These are phyloP conservation scores for Dasypogon diadema DNA, from an alignment of 2,888 invertebrate species.

Conservation along the genomic window DNA sequence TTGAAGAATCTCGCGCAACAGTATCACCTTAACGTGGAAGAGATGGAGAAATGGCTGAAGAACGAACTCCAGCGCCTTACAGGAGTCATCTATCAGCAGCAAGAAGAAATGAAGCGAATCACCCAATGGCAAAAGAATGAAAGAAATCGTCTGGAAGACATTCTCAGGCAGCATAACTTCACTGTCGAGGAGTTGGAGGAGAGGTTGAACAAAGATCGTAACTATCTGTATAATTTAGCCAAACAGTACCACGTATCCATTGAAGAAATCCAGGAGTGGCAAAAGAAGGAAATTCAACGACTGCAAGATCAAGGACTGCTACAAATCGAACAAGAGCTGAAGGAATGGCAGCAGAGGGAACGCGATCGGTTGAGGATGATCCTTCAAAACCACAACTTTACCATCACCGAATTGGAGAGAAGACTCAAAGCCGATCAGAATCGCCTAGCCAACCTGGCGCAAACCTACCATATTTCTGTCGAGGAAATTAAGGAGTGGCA, in stretches of 20 bases:
- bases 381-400: constrained; percentile 63
- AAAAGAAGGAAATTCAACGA: constrained; percentile 63
- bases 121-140: constrained; percentile 65
- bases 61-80: constrained; percentile 63
- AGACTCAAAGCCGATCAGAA: constrained; percentile 64
- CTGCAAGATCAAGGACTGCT: constrained; percentile 61
- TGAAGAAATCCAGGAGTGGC: constrained; percentile 66
- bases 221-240: constrained; percentile 63
- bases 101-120: constrained; percentile 63
- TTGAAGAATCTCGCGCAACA: constrained; percentile 62
- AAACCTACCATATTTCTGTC: constrained; percentile 64
- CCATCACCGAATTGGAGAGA: constrained; percentile 65
- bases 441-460: constrained; percentile 62
- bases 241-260: constrained; percentile 64
- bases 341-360: constrained; percentile 65
- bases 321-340: constrained; percentile 60
- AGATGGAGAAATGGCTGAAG: constrained; percentile 65
- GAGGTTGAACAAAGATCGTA: constrained; percentile 63
- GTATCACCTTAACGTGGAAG: constrained; percentile 64
- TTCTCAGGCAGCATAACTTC: constrained; percentile 63
- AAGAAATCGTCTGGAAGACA: constrained; percentile 62
- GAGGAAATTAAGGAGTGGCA: constrained; percentile 67
- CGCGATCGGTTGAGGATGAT: constrained; percentile 62
- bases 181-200: constrained; percentile 61
- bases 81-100: constrained; percentile 63